Base-by-base conservation (phyloP, 2,888 invertebrate genomes). In the Furcula furcula region DNA sequence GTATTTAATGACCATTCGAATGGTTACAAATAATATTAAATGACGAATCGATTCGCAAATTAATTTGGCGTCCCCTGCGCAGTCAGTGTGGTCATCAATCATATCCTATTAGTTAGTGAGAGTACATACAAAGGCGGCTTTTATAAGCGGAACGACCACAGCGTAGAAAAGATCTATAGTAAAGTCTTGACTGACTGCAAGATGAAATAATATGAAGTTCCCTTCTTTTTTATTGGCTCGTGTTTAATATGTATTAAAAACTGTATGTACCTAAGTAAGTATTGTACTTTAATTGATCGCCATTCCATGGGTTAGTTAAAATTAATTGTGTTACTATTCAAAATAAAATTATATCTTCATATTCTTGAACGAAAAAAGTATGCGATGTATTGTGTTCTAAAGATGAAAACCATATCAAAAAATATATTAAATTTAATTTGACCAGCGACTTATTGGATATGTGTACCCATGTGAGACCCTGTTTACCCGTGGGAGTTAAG, bases 11-110 rank as follows among this genome's bases (percentile, higher is more conserved):
- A 68, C 57, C 52, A 67, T 61, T 54, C 62, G 64, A 58, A 68
- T 65, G 42, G 43, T 50, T 50, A 48, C 54, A 54, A 58, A 65
- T n/a, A n/a, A n/a, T 65, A 61, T 65, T 59, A 63, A 69, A 76
- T 76, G 77, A 76, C 65, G 62, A 72, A 81, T 79, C 69, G 69
- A 69, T 67, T 66, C 40, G 41, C 46, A 65, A 79, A 80, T 72
- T 57, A 73, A 73, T 73, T 72, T 62, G 63, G 65, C 67, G 47
- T 36, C 62, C 70, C 72, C 65, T 59, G 58, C 51, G 44, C 34
- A 42, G 40, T 57, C 55, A 47, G 46, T 53, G 29, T 32, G 46
- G 48, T 62, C 66, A 78, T 77, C 72, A 73, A 78, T 79, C 78
- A 77, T 63, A 52, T 44, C 44, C 51, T 46, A 58, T 60, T 58